Base-by-base conservation (phyloP, 2,888 invertebrate genomes). In the Achlya flavicornis region DNA sequence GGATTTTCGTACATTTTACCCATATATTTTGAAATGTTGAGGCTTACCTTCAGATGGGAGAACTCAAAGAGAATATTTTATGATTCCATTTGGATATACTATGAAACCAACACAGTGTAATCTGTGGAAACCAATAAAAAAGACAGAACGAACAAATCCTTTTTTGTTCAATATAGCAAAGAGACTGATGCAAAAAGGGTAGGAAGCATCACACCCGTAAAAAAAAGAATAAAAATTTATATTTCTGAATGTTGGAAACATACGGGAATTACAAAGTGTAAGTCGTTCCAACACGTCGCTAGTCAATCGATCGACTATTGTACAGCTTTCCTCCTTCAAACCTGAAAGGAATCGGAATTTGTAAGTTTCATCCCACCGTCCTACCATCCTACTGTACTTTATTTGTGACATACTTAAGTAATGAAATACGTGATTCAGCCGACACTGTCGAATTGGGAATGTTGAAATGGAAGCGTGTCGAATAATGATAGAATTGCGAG, bases 381-480 rank as follows among this genome's bases (percentile, higher is more conserved):
- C 19, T 10, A 10, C 19, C 53, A 10, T 3, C 10, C 53, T 53
- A 10, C 53, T 53, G 53, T 53, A 8, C 53, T 53, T 10, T 53
- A 19, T 19, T 53, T n/a, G 53, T 16, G 53, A 53, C 53, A 53
- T 53, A 53, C 19, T 53, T 53, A 53, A 19, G 53, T 53, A 53
- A 53, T 53, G 53, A 53, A 53, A 53, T 53, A 19, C 53, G 53
- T 53, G 53, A 53, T 53, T 19, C 53, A 53, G 16, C 16, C 53
- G 53, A 19, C 19, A 19, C 19, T 53, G 10, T 53, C 53, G 53
- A 19, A 19, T 16, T 10, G 10, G 19, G 19, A 53, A 19, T 53
- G 16, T 53, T 19, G 19, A 19, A 16, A 53, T 16, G 19, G 53
- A 53, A 10, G 53, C 16, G 53, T 53, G 6, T 48, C 48, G 19